Percentiles rank a stretch among this genome's conserved stretches.
Evolutionary conservation across 2,113 vertebrate genomes (phyloP).

Genomic region (Chaetura pelagica): DNA sequence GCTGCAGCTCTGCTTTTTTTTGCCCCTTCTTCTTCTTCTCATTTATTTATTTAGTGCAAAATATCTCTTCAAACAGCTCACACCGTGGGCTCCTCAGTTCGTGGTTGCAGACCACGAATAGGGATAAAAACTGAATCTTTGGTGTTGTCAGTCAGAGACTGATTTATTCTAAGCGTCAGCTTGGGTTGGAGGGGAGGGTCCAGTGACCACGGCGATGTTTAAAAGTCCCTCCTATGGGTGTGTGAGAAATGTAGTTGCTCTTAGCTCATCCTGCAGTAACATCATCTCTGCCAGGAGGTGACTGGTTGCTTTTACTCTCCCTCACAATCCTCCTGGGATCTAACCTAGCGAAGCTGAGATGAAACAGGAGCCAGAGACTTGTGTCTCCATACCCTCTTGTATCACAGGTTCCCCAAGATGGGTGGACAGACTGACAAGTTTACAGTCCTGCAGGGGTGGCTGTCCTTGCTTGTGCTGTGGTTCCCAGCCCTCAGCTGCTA

Average conservation of each 20-base stretch:
- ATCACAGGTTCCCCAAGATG: accelerated
- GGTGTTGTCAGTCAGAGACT: not conserved
- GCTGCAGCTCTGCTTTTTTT: not conserved
- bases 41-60: not conserved
- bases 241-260: not conserved
- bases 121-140: conserved; percentile 5
- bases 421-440: not conserved
- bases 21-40: not conserved
- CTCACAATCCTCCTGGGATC: not conserved
- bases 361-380: not conserved
- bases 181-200: conserved; percentile 31
- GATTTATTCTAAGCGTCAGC: conserved; percentile 40
- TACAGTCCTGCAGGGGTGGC: not conserved
- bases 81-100: not conserved
- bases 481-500: not conserved
- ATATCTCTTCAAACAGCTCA: not conserved
- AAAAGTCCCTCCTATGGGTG: conserved; percentile 38
- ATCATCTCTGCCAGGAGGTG: not conserved
- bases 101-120: not conserved
- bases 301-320: not conserved
- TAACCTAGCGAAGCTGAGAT: not conserved
- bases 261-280: conserved; percentile 58
- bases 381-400: accelerated
- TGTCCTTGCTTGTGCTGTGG: not conserved
- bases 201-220: not conserved